phyloP scores from a whole-genome alignment of 1,140 invertebrate genomes.

The Hirudo medicinalis region DNA sequence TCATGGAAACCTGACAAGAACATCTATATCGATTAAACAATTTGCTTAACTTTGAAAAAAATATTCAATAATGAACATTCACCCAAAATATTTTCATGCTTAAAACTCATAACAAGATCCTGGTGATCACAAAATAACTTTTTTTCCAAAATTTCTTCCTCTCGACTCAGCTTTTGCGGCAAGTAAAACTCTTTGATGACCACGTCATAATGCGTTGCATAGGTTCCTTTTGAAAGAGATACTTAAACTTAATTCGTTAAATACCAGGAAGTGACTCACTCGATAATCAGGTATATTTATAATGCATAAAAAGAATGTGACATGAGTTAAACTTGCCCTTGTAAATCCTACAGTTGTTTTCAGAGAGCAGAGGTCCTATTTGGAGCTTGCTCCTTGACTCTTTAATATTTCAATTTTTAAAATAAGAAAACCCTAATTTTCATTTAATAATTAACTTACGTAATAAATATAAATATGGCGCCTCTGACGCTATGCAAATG shows the following conservation, averaged over 20 bases:
- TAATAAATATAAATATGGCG: too few species aligned
- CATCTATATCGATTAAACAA: neutral
- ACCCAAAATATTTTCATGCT: slow-evolving; percentile 1
- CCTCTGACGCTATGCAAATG: too few species aligned
- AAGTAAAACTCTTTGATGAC: neutral
- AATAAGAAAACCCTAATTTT: neutral
- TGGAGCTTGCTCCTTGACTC: neutral
- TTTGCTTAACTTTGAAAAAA: neutral
- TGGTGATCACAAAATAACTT: neutral
- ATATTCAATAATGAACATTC: neutral
- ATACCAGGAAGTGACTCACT: neutral
- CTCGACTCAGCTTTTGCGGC: neutral
- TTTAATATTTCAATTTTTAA: neutral
- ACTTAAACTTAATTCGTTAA: too few species aligned
- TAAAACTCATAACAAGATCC: neutral
- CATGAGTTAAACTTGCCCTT: neutral
- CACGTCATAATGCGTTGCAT: neutral
- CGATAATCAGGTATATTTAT: neutral
- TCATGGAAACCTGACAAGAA: neutral
- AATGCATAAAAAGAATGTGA: neutral
- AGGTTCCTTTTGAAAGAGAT: neutral
- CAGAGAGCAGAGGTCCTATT: neutral
- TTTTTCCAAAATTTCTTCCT: neutral
- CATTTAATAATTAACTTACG: too few species aligned
- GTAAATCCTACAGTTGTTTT: neutral